These are phyloP conservation scores for Trachurus trachurus DNA, from an alignment of 2,797 vertebrate genomes.

Conservation along the genomic window DNA sequence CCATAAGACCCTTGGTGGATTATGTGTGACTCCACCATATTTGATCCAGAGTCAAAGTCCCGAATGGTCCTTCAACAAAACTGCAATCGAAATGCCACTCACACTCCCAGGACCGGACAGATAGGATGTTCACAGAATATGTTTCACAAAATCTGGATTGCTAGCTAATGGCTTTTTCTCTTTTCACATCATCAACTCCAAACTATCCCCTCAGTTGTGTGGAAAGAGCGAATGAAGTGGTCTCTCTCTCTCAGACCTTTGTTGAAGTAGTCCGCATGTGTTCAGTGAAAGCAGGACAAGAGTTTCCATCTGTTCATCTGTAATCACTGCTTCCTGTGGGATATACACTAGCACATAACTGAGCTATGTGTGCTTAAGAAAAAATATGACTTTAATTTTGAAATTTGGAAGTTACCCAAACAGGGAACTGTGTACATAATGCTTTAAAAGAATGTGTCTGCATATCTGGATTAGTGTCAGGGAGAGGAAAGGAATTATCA, in stretches of 20 bases:
- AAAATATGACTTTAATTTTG: constrained; percentile 51
- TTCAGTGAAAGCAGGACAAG: constrained; percentile 35
- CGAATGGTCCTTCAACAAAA: constrained; percentile 25
- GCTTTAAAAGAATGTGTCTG: constrained; percentile 25
- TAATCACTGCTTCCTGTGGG: constrained; percentile 48
- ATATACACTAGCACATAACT: constrained; percentile 52
- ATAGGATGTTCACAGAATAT: constrained; percentile 46
- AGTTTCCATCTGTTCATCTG: constrained; percentile 56
- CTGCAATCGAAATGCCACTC: constrained; percentile 57
- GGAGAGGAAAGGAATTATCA: constrained; percentile 28
- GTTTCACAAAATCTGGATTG: constrained; percentile 31
- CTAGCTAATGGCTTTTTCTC: constrained; percentile 3
- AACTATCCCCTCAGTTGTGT: constrained; percentile 3
- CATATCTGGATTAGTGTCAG: constrained; percentile 41
- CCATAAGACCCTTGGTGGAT: background rate
- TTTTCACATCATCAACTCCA: constrained; percentile 31
- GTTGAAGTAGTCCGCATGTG: background rate
- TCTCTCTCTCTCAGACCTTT: constrained; percentile 4
- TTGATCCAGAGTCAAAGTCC: constrained; percentile 43
- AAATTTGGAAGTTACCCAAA: constrained; percentile 43
- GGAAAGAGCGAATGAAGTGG: constrained; percentile 17
- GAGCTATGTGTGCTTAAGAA: constrained; percentile 15
- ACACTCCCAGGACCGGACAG: constrained; percentile 38
- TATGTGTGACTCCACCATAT: constrained; percentile 1
- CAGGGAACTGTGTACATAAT: constrained; percentile 10